Evolutionary conservation across 2,888 invertebrate genomes (phyloP).

Genomic region (Vanessa cardui): DNA sequence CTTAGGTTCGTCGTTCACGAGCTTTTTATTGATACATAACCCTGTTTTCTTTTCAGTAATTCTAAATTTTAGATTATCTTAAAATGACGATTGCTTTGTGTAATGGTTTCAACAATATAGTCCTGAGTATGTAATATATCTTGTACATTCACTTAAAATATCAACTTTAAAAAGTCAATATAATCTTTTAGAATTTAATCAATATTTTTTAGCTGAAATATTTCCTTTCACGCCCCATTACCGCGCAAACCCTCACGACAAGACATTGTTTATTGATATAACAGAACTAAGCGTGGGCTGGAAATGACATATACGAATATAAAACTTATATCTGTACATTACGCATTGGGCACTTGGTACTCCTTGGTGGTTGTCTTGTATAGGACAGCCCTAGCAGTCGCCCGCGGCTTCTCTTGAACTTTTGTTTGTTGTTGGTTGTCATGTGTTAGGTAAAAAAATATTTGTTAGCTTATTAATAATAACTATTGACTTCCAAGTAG

Average conservation of each 20-base stretch:
- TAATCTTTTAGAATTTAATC: slow-evolving; percentile 1
- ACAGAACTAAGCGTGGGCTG: not conserved
- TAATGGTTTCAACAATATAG: not conserved
- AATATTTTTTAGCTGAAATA: slow-evolving; percentile 15
- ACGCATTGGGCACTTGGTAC: too few relatives aligned
- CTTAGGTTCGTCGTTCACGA: slow-evolving; percentile 33
- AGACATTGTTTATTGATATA: not conserved
- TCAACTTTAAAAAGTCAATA: too few relatives aligned
- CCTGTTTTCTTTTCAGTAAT: slow-evolving; percentile 20
- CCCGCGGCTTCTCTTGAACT: too few relatives aligned
- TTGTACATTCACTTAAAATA: too few relatives aligned
- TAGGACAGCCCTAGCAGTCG: too few relatives aligned
- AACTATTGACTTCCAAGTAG: too few relatives aligned
- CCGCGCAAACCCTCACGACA: slow-evolving; percentile 8
- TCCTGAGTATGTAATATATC: too few relatives aligned
- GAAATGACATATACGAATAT: not conserved
- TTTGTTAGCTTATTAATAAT: too few relatives aligned
- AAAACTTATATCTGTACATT: too few relatives aligned
- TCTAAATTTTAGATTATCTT: slow-evolving; percentile 23
- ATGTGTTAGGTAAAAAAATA: too few relatives aligned
- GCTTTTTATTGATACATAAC: slow-evolving; percentile 29
- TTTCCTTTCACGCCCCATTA: slow-evolving; percentile 27
- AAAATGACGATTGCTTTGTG: slow-evolving; percentile 9
- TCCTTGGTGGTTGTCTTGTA: too few relatives aligned
- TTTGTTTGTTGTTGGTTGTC: too few relatives aligned